phyloP scores from a whole-genome alignment of 2,888 invertebrate genomes.

The Diarsia dahlii region DNA sequence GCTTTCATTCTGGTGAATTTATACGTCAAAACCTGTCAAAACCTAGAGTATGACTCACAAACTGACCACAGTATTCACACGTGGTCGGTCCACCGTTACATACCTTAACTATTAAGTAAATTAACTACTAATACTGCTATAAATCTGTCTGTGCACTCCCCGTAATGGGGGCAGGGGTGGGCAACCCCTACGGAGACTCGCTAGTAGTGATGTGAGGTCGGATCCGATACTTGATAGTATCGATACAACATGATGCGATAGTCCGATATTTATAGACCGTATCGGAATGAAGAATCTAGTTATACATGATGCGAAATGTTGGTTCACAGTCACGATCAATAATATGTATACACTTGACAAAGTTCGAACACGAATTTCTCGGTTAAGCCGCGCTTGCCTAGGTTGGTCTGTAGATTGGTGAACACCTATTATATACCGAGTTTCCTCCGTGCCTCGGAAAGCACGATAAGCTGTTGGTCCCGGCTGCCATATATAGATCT shows the following conservation, averaged over 20 bases:
- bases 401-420: no score
- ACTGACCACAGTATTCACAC: constrained; percentile 29
- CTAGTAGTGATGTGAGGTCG: neutral
- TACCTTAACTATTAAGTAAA: constrained; percentile 74
- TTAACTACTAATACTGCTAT: constrained; percentile 75
- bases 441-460: no score
- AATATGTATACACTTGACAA: no score
- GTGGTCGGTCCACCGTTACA: constrained; percentile 23
- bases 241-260: neutral
- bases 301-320: neutral
- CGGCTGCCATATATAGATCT: no score
- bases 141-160: constrained; percentile 77
- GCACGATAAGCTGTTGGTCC: no score
- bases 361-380: no score
- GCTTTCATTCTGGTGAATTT: neutral
- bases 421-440: no score
- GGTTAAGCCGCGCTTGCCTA: no score
- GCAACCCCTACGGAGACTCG: constrained; percentile 40
- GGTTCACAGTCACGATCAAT: no score
- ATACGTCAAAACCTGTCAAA: neutral
- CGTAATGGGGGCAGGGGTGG: constrained; percentile 67
- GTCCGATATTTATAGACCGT: neutral
- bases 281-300: no score
- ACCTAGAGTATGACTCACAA: constrained; percentile 21
- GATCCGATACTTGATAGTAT: neutral